Evolutionary conservation across 2,113 vertebrate species (phyloP).

Genomic region (Hystrix brachyura): DNA sequence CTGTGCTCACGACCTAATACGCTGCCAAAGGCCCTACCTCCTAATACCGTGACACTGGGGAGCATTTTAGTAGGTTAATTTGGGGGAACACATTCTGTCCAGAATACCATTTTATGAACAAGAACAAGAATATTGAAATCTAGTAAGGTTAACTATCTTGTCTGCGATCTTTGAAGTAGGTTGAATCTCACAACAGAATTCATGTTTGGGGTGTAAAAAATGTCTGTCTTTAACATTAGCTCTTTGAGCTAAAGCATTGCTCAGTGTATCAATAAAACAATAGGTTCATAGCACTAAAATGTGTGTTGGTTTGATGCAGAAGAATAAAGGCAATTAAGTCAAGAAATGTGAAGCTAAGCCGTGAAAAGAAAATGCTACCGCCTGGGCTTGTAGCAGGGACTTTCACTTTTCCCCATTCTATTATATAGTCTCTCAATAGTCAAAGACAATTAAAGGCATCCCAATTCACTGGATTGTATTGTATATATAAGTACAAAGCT

Average conservation of each 20-base stretch:
- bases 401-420: neutral
- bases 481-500: neutral
- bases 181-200: neutral
- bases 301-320: neutral
- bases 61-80: neutral
- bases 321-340: neutral
- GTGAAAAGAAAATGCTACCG: neutral
- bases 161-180: neutral
- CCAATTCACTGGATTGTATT: neutral
- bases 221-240: neutral
- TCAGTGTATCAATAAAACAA: neutral
- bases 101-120: neutral
- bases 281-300: neutral
- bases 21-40: neutral
- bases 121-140: constrained; percentile 5
- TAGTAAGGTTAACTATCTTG: neutral
- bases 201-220: neutral
- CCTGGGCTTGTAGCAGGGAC: neutral
- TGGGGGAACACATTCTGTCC: neutral
- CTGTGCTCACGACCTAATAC: neutral
- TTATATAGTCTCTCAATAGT: neutral
- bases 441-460: neutral
- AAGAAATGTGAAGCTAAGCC: neutral
- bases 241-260: neutral
- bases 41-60: neutral